Conservation (phyloP, 2,797 vertebrate genomes). For the Remorina albescens region DNA sequence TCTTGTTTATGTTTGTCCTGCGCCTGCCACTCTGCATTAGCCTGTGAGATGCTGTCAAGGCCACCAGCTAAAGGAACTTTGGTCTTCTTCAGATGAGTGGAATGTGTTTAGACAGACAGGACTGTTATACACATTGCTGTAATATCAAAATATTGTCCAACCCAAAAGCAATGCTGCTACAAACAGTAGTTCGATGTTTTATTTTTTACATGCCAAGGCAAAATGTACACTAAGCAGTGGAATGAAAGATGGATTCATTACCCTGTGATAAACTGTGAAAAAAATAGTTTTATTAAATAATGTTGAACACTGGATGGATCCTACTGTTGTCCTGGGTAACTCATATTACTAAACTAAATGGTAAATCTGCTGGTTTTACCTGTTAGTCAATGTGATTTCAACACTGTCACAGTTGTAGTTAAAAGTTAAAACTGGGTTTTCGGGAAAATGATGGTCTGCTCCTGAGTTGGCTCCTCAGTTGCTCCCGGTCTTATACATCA, state of each 20-base stretch:
- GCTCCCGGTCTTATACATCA: conserved; percentile 6
- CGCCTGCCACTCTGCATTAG: conserved; percentile 72
- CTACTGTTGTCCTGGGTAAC: conserved; percentile 50
- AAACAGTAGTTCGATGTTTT: background rate
- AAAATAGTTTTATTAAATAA: too few relatives aligned
- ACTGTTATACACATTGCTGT: background rate
- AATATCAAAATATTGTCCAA: background rate
- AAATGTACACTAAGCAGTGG: too few relatives aligned
- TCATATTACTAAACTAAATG: conserved; percentile 55
- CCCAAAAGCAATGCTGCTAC: background rate
- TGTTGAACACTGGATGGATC: too few relatives aligned
- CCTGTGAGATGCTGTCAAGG: conserved; percentile 57
- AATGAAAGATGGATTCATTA: too few relatives aligned
- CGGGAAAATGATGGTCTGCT: background rate
- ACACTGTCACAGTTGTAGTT: background rate
- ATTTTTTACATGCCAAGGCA: background rate
- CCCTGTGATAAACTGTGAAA: too few relatives aligned
- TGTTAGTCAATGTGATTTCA: conserved; percentile 2
- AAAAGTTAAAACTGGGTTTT: conserved; percentile 2
- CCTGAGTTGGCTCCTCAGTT: background rate
- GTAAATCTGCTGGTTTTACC: conserved; percentile 29
- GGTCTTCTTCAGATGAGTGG: conserved; percentile 63
- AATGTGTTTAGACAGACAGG: conserved; percentile 67
- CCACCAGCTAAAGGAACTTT: conserved; percentile 57
- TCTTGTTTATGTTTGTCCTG: conserved; percentile 71